Evolutionary conservation across 1,140 invertebrate species (phyloP).

Genomic region (Pemphigus obesinymphae): DNA sequence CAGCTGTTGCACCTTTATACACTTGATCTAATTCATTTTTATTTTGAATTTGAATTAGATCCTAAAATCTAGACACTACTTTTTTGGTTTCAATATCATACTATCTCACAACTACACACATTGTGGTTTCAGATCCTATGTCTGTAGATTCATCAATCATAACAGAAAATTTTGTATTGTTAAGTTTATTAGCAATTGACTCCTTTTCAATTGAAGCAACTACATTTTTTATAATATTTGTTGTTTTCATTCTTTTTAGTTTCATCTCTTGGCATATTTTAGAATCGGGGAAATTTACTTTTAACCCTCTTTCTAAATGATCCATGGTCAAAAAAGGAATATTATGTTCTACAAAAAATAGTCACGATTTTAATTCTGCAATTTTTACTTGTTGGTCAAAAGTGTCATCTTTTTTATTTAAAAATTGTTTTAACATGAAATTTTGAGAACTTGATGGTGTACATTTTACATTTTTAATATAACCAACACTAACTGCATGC

Average conservation of each 20-base stretch:
- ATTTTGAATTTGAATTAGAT: background rate
- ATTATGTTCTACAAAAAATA: background rate
- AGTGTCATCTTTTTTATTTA: background rate
- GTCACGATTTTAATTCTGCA: background rate
- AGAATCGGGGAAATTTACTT: background rate
- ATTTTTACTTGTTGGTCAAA: background rate
- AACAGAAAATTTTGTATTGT: background rate
- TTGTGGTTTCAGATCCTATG: background rate
- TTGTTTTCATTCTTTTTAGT: background rate
- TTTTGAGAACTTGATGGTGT: background rate
- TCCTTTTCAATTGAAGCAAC: background rate
- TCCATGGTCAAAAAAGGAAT: background rate
- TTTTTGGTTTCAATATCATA: background rate
- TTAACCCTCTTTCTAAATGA: background rate
- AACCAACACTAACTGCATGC: too few relatives aligned
- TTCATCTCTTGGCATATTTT: background rate
- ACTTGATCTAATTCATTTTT: background rate
- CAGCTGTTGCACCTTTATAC: background rate
- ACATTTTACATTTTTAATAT: background rate
- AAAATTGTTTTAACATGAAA: background rate
- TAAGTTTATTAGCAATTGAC: background rate
- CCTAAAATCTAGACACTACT: background rate
- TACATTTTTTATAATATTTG: background rate
- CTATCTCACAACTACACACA: background rate
- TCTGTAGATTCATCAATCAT: background rate